These are phyloP conservation scores for Emydocephalus ijimae DNA, from an alignment of 2,113 vertebrate genomes.

Conservation along the genomic window DNA sequence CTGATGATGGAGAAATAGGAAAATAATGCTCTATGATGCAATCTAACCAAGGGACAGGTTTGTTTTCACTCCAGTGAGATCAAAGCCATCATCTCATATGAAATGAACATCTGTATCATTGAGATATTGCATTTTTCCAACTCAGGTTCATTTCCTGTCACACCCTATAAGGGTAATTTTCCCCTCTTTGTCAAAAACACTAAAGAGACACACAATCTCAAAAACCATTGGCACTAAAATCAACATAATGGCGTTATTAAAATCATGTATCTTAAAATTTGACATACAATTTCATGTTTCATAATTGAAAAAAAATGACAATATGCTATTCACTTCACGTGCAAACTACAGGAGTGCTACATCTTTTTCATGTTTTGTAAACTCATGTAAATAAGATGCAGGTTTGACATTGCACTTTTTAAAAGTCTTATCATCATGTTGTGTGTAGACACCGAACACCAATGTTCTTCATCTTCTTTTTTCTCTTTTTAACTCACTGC, in stretches of 20 bases:
- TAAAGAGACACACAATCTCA: background rate
- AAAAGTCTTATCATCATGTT: background rate
- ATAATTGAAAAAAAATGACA: background rate
- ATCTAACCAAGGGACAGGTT: background rate
- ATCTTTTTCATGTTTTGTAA: background rate
- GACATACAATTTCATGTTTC: background rate
- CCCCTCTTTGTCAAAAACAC: background rate
- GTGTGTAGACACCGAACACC: background rate
- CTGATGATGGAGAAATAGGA: background rate
- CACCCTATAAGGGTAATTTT: background rate
- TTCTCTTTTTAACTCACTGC: background rate
- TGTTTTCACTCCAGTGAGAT: background rate
- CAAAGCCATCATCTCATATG: background rate
- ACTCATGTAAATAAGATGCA: background rate
- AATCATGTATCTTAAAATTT: background rate
- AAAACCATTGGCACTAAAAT: background rate
- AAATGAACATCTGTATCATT: background rate
- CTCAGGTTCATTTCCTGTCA: background rate
- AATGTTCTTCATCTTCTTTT: background rate
- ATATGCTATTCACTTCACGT: background rate
- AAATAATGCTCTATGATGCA: background rate
- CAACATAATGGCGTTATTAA: background rate
- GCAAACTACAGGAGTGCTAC: background rate
- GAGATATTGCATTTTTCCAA: background rate
- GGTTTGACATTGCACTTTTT: background rate